Percentiles rank a stretch among this genome's conserved stretches.
Evolutionary conservation across 2,797 vertebrate species (phyloP).

Genomic region (Sebastes vulpes): DNA sequence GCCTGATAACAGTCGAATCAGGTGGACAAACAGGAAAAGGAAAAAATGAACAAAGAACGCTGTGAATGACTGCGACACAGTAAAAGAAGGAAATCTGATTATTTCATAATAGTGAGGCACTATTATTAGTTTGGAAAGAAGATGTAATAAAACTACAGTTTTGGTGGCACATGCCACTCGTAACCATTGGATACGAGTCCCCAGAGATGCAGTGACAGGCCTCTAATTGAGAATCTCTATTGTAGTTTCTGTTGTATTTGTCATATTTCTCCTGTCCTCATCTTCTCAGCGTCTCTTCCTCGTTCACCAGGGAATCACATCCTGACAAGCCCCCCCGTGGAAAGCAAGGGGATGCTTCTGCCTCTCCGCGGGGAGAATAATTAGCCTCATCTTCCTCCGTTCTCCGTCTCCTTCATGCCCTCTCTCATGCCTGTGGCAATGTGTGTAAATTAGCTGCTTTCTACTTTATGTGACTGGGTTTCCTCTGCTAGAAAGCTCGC

Average conservation of each 20-base stretch:
- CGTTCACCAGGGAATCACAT: slow-evolving; percentile 32
- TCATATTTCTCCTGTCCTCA: neutral
- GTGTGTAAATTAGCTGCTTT: slow-evolving; percentile 48
- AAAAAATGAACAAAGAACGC: neutral
- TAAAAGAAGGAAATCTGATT: neutral
- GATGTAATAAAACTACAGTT: neutral
- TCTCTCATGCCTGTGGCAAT: slow-evolving; percentile 51
- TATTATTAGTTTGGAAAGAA: neutral
- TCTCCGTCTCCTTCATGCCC: slow-evolving; percentile 11
- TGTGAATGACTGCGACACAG: neutral
- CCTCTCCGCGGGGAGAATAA: slow-evolving; percentile 53
- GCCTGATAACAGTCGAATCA: neutral
- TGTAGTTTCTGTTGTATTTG: slow-evolving; percentile 18
- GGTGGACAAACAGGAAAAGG: neutral
- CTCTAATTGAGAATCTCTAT: slow-evolving; percentile 14
- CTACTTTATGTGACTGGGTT: neutral
- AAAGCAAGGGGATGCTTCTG: slow-evolving; percentile 17
- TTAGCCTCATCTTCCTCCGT: slow-evolving; percentile 57
- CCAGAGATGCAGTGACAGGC: neutral
- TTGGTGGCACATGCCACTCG: neutral
- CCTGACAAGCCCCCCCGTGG: slow-evolving; percentile 30
- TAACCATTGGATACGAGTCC: neutral
- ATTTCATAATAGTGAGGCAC: neutral
- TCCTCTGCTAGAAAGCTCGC: slow-evolving; percentile 23
- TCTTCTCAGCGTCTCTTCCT: slow-evolving; percentile 18